These are phyloP conservation scores for Amyelois transitella DNA, from an alignment of 1,140 invertebrate species.

Conservation along the genomic window DNA sequence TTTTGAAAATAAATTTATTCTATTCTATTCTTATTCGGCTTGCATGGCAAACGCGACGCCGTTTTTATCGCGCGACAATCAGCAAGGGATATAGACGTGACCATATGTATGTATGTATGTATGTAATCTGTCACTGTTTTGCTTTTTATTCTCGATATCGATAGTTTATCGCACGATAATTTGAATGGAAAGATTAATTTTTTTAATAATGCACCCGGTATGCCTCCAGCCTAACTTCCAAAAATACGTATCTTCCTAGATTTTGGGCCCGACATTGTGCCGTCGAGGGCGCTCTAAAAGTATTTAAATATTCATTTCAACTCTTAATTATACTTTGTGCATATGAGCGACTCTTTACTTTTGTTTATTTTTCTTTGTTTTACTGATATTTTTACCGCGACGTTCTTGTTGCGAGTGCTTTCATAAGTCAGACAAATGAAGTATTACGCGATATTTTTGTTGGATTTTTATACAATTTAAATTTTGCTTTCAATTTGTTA, in stretches of 20 bases:
- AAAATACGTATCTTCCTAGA: slow-evolving; percentile 65
- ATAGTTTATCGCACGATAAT: too few species aligned
- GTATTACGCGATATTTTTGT: background rate
- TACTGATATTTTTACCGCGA: background rate
- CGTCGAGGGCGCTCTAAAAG: slow-evolving; percentile 44
- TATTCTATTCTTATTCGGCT: too few species aligned
- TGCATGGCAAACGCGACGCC: too few species aligned
- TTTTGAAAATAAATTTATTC: too few species aligned
- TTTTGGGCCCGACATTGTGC: slow-evolving; percentile 61
- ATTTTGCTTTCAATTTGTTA: background rate
- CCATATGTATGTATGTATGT: too few species aligned
- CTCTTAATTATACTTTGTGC: slow-evolving; percentile 67
- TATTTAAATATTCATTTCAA: slow-evolving; percentile 72
- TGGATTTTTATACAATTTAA: background rate
- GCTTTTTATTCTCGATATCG: too few species aligned
- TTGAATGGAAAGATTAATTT: too few species aligned
- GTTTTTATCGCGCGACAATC: too few species aligned
- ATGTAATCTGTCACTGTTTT: too few species aligned
- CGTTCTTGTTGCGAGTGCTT: background rate
- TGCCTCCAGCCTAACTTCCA: slow-evolving; percentile 39
- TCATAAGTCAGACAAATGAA: background rate
- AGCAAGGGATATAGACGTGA: too few species aligned
- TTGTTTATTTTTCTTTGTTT: slow-evolving; percentile 24
- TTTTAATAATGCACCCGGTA: slow-evolving; percentile 23
- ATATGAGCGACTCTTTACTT: slow-evolving; percentile 51